phyloP scores from a whole-genome alignment of 2,888 invertebrate genomes.

The Sphaeridia pumilis region DNA sequence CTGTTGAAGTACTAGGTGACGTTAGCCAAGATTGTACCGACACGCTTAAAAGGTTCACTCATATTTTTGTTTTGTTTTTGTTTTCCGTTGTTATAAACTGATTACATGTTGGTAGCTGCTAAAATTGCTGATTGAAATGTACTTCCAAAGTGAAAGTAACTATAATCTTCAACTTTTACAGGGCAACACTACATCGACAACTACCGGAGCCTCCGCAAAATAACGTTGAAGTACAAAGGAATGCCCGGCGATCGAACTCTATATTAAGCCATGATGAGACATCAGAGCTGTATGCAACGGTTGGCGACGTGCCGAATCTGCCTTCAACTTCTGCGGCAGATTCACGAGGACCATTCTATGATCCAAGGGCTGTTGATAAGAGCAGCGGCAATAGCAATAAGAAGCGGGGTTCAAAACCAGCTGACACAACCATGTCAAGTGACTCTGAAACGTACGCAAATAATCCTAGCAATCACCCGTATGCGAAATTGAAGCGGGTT shows the following conservation, averaged over 20 bases:
- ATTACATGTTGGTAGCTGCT: neutral
- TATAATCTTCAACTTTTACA: constrained; percentile 4
- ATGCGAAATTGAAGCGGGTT: constrained; percentile 53
- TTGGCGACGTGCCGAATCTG: constrained; percentile 38
- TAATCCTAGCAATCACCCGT: constrained; percentile 50
- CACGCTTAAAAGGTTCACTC: constrained; percentile 31
- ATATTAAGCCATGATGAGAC: constrained; percentile 53
- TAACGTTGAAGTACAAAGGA: constrained; percentile 36
- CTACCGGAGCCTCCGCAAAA: constrained; percentile 63
- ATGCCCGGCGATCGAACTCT: constrained; percentile 28
- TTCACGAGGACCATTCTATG: neutral
- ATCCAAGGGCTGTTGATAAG: neutral
- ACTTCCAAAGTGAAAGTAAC: neutral
- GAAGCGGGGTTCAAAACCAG: neutral
- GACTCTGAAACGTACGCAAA: constrained; percentile 32
- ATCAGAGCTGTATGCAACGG: constrained; percentile 75
- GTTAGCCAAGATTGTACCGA: constrained; percentile 12
- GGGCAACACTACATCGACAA: constrained; percentile 40
- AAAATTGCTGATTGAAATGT: neutral
- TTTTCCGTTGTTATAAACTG: neutral
- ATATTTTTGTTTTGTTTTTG: constrained; percentile 14
- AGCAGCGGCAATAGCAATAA: neutral
- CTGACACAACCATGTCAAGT: constrained; percentile 30
- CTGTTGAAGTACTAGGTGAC: neutral
- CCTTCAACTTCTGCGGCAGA: neutral